Base-by-base conservation (phyloP, 2,113 vertebrate species). In the Glaucidium brasilianum region DNA sequence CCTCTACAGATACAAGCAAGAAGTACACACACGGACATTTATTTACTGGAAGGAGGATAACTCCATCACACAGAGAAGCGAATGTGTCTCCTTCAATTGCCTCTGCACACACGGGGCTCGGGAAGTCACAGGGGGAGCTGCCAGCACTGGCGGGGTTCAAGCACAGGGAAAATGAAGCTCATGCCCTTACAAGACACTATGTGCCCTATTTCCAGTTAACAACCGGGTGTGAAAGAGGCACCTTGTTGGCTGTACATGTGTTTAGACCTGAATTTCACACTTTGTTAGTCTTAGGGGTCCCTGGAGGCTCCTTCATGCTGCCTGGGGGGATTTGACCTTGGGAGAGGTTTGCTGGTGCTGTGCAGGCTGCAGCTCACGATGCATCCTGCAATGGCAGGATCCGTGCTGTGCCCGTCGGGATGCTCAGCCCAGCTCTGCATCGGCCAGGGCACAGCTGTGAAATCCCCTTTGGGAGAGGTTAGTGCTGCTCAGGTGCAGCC, bases 211-310 rank as follows among this genome's bases (percentile, higher is more conserved):
- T 56, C 82, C 58, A 87, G 39, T 27, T 52, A 49, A 88, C 52
- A 91, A 8, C 7, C 2, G 0, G 10, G 35, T 91, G 85, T 69
- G 56, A 45, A 86, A 77, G 84, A 94, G 66, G 35, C 90, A 72
- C 58, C 74, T 83, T 68, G 64, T 60, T 89, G 62, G 35, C 93
- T 73, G 45, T 5, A 49, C 45, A 6, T 5, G 37, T 22, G 53
- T 86, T 90, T 71, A 92, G 83, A 84, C 67, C 66, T 88, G 92
- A 82, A 91, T 95, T 96, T 95, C 80, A 73, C 19, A 19, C 88
- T 93, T 90, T 3, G 7, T 92, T 62, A 53, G 26, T 41, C 79
- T 50, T 52, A 58, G 64, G 69, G 45, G 18, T 91, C 94, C 49
- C 94, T 12, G 69, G 64, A 92, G 93, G 76, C 76, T 89, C 69